Evolutionary conservation across 2,888 invertebrate species (phyloP).

Genomic region (Plebejus melissa): DNA sequence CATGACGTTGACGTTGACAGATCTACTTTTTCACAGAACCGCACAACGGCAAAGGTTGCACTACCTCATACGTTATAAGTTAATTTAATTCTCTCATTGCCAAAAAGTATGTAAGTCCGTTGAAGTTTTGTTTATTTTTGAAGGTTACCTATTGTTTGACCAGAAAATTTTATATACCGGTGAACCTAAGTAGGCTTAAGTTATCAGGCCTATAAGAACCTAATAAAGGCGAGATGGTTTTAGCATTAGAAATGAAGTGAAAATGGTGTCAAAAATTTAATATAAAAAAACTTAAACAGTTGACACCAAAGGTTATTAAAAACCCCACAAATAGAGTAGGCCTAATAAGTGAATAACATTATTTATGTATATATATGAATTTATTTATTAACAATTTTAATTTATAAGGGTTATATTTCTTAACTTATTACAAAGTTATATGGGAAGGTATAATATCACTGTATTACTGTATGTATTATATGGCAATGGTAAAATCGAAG

Average conservation of each 20-base stretch:
- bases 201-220: neutral
- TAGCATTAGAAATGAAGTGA: neutral
- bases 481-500: neutral
- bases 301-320: slow-evolving; percentile 16
- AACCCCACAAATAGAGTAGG: slow-evolving; percentile 20
- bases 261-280: neutral
- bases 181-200: neutral
- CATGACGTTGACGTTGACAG: slow-evolving; percentile 22
- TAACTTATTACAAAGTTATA: slow-evolving; percentile 14
- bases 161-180: neutral
- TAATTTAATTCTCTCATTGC: slow-evolving; percentile 23
- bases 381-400: slow-evolving; percentile 20
- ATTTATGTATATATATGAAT: slow-evolving; percentile 21
- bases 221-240: neutral
- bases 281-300: neutral
- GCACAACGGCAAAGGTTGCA: slow-evolving; percentile 3
- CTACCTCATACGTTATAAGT: slow-evolving; percentile 26
- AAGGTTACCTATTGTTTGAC: neutral
- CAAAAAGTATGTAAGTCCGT: slow-evolving; percentile 16
- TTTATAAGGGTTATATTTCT: neutral
- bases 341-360: slow-evolving; percentile 16
- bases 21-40: slow-evolving; percentile 10
- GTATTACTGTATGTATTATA: too few species aligned
- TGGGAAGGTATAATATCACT: neutral
- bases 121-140: neutral